Evolutionary conservation across 2,888 invertebrate species (phyloP).

Genomic region (Blastobasis lacticolella): DNA sequence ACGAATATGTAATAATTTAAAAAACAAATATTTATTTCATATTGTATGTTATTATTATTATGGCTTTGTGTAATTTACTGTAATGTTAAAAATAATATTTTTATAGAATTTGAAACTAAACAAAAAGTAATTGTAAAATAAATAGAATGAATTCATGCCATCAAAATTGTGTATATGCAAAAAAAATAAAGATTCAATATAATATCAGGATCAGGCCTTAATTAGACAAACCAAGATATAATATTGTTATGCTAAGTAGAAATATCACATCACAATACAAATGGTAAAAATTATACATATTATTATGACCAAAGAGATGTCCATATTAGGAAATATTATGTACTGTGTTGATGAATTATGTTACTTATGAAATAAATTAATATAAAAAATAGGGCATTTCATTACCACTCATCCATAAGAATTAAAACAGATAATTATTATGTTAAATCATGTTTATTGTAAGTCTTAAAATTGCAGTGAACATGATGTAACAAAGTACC

Average conservation of each 20-base stretch:
- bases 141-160: too few species aligned
- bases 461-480: conserved; percentile 59
- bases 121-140: too few species aligned
- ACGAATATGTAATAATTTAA: conserved; percentile 26
- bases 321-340: conserved; percentile 17
- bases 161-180: too few species aligned
- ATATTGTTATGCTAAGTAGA: too few species aligned
- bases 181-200: not conserved
- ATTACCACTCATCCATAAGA: conserved; percentile 3
- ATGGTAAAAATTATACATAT: not conserved
- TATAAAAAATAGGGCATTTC: conserved; percentile 4
- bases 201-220: too few species aligned
- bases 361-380: conserved; percentile 4
- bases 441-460: conserved; percentile 54
- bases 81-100: conserved; percentile 33
- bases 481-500: conserved; percentile 48
- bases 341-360: conserved; percentile 9
- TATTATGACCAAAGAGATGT: conserved; percentile 23
- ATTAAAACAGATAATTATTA: conserved; percentile 20
- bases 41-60: conserved; percentile 22
- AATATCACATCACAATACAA: not conserved
- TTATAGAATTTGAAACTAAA: conserved; percentile 8
- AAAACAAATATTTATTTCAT: conserved; percentile 18
- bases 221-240: too few species aligned
- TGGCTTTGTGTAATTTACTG: conserved; percentile 24